Percentiles rank a stretch among this genome's conserved stretches.
Conservation (phyloP, 30 jellyfish, hydroid and myxozoan species). For the Aurelia coerulea region DNA sequence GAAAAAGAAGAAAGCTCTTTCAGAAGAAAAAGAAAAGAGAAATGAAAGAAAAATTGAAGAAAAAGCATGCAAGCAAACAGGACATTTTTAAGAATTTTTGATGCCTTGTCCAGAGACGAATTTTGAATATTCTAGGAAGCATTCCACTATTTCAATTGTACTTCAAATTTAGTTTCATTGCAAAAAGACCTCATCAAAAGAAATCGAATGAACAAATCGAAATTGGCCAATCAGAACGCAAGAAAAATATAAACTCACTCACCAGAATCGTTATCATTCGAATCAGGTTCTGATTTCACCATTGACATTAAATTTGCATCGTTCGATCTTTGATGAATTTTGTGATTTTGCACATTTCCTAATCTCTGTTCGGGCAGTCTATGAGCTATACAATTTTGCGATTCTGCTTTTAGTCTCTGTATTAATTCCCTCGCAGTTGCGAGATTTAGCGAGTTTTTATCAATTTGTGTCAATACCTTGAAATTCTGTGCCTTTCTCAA, state of each 20-base stretch:
- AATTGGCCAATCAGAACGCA: not conserved
- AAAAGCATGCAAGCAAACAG: too few species aligned
- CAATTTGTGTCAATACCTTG: slow-evolving; percentile 50
- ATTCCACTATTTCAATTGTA: too few species aligned
- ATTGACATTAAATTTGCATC: not conserved
- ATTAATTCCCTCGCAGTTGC: slow-evolving; percentile 68
- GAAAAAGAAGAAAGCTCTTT: too few species aligned
- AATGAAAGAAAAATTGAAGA: too few species aligned
- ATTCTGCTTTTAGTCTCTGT: slow-evolving; percentile 44
- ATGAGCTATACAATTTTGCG: slow-evolving; percentile 27
- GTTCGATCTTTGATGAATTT: not conserved
- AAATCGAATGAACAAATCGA: not conserved
- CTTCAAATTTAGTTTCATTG: too few species aligned
- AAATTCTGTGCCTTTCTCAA: slow-evolving; percentile 49
- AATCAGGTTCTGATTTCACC: slow-evolving; percentile 32
- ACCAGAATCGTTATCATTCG: slow-evolving; percentile 69
- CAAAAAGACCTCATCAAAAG: too few species aligned
- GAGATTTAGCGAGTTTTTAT: slow-evolving; percentile 32
- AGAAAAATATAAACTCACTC: not conserved
- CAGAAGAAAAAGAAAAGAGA: too few species aligned
- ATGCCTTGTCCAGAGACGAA: too few species aligned
- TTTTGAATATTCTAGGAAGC: too few species aligned
- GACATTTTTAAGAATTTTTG: too few species aligned
- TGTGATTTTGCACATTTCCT: slow-evolving; percentile 15
- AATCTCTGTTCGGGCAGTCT: slow-evolving; percentile 45